phyloP scores from a whole-genome alignment of 2,888 invertebrate species.

The Drosophila quinaria region DNA sequence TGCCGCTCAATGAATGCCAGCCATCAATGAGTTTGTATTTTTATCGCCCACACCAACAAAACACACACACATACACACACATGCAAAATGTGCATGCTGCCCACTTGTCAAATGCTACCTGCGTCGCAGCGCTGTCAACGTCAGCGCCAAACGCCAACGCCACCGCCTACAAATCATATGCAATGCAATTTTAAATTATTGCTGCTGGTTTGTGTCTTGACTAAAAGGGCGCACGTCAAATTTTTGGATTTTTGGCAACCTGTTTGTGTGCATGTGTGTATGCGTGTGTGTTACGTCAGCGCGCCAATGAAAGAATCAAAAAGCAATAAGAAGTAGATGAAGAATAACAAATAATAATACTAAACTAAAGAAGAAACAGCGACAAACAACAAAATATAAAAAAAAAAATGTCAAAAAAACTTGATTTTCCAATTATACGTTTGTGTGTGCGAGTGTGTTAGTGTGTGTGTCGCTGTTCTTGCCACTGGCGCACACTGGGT shows the following conservation, averaged over 20 bases:
- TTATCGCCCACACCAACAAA: constrained; percentile 56
- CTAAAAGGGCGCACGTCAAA: constrained; percentile 36
- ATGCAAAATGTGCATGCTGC: constrained; percentile 50
- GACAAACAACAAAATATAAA: constrained; percentile 43
- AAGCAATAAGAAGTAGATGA: background rate
- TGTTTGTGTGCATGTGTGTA: constrained; percentile 21
- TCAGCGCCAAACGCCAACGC: constrained; percentile 14
- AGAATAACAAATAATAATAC: background rate
- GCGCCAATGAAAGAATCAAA: constrained; percentile 22
- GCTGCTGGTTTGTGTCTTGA: constrained; percentile 31
- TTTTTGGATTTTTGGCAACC: constrained; percentile 37
- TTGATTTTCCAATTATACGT: constrained; percentile 42
- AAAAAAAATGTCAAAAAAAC: constrained; percentile 39
- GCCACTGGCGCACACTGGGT: constrained; percentile 12
- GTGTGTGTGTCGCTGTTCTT: constrained; percentile 31
- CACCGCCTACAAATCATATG: constrained; percentile 23
- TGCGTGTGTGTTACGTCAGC: constrained; percentile 44
- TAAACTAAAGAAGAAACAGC: constrained; percentile 35
- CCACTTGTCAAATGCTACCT: constrained; percentile 63
- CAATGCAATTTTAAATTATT: constrained; percentile 14
- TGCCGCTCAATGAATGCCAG: constrained; percentile 62
- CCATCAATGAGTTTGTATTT: constrained; percentile 61
- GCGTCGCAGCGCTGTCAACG: constrained; percentile 25
- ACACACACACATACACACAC: constrained; percentile 30
- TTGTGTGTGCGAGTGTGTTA: constrained; percentile 5